Evolutionary conservation across 2,797 vertebrate genomes (phyloP).

Genomic region (Poecilia velifera): DNA sequence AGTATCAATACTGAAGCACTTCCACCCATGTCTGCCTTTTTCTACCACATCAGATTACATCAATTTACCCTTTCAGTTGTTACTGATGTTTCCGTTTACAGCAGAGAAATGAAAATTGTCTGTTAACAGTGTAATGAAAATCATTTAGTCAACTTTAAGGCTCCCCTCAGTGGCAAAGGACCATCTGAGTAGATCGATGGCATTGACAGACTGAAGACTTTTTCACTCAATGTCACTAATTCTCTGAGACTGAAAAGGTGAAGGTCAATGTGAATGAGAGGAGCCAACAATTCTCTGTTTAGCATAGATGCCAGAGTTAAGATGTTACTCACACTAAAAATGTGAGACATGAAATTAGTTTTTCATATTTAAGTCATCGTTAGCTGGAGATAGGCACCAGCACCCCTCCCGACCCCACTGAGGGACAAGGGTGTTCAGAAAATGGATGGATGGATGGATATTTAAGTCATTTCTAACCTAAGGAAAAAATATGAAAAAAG

Average conservation of each 20-base stretch:
- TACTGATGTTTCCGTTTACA: constrained; percentile 69
- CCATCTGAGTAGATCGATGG: constrained; percentile 78
- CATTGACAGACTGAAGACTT: constrained; percentile 80
- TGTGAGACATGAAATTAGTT: not conserved
- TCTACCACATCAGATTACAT: constrained; percentile 52
- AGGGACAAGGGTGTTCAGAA: no score
- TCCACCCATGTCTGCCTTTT: constrained; percentile 23
- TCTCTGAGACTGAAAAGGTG: constrained; percentile 74
- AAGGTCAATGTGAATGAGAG: constrained; percentile 78
- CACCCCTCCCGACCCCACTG: no score
- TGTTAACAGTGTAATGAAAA: constrained; percentile 84
- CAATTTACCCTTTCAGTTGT: constrained; percentile 64
- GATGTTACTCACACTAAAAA: constrained; percentile 47
- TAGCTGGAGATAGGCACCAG: no score
- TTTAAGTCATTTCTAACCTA: not conserved
- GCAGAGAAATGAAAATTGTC: constrained; percentile 62
- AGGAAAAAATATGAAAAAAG: not conserved
- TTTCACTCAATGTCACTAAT: constrained; percentile 78
- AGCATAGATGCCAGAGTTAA: constrained; percentile 63
- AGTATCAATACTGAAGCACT: constrained; percentile 18
- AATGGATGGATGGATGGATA: no score
- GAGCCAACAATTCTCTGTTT: constrained; percentile 74
- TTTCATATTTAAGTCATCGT: not conserved
- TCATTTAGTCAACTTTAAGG: constrained; percentile 78
- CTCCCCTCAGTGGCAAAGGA: constrained; percentile 76